Base-by-base conservation (phyloP, 2,113 vertebrate species). In the Vidua macroura region DNA sequence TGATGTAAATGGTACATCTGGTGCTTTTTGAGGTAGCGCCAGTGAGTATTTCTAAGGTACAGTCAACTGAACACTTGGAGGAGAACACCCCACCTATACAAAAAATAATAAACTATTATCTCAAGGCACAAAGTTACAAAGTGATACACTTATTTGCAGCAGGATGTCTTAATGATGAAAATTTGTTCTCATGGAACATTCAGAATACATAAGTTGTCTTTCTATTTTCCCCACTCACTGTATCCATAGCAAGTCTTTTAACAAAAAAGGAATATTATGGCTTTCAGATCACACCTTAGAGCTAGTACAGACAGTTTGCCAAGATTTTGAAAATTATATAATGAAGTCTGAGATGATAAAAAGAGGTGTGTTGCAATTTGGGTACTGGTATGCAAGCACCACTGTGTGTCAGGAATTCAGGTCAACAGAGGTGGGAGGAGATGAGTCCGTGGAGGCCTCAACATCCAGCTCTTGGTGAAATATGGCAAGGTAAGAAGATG, bases 1-100 rank as follows among this genome's bases (percentile, higher is more conserved):
- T 93, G 90, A 88, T 86, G 86, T 60, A 91, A 94, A 95, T 83
- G 17, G 37, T 89, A 63, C 90, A 94, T 73, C 78, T 94, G 86
- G 68, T 93, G 68, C 72, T 86, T 85, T 80, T 48, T 79, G 92
- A 92, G 68, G 67, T 49, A 52, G 58, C 90, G 78, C 90, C 91
- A 95, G 67, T 66, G 73, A 90, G 43, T 83, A 18, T 95, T 93
- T 95, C 70, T 69, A 74, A 89, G 56, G 73, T 39, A 41, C 63
- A 59, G 41, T 31, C 43, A 87, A 15, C 31, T 68, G 64, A 62
- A 35, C 19, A 43, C 5, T 37, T n/a, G 31, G 30, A 84, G 27
- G 10, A 69, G 13, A 53, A 43, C 16, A 55, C 2, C 9, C 13
- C 23, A 17, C 12, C 10, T 55, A 2, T 81, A 31, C 10, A 59